Evolutionary conservation across 92 coral and sea anemone genomes (phyloP).

Genomic region (Paramuricea clavata): DNA sequence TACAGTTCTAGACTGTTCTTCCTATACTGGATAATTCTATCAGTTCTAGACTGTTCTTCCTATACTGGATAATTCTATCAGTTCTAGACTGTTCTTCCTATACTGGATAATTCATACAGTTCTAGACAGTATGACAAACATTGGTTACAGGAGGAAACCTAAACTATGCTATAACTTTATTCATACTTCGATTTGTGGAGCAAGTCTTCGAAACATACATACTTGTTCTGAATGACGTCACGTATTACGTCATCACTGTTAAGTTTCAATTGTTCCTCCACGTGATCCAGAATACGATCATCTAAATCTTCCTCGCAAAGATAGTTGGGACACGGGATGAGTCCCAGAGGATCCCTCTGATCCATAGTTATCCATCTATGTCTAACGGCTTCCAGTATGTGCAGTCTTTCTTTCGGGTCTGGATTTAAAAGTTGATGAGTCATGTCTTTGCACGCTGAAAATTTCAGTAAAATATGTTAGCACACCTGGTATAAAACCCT

Average conservation of each 20-base stretch:
- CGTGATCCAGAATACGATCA: slow-evolving; percentile 77
- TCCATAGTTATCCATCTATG: slow-evolving; percentile 92
- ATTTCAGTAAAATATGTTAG: no score
- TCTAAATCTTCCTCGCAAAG: slow-evolving; percentile 76
- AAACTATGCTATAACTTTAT: no score
- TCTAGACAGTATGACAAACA: no score
- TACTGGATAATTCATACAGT: not conserved
- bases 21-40: no score
- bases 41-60: no score
- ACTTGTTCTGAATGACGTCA: slow-evolving; percentile 88
- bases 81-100: no score
- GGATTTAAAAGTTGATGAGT: slow-evolving; percentile 82
- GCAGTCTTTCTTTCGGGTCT: slow-evolving; percentile 82
- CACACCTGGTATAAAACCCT: no score
- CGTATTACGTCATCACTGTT: slow-evolving; percentile 74
- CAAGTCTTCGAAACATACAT: not conserved
- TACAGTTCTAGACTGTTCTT: not conserved
- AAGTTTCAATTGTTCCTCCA: slow-evolving; percentile 80
- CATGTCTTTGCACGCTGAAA: slow-evolving; percentile 92
- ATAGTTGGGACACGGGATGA: slow-evolving; percentile 81
- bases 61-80: no score
- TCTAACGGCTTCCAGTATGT: slow-evolving; percentile 78
- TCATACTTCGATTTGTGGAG: no score
- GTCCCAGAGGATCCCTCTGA: slow-evolving; percentile 71
- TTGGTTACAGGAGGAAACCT: no score